Base-by-base conservation (phyloP, 2,797 vertebrate species). In the Bryconaethiops microstoma region DNA sequence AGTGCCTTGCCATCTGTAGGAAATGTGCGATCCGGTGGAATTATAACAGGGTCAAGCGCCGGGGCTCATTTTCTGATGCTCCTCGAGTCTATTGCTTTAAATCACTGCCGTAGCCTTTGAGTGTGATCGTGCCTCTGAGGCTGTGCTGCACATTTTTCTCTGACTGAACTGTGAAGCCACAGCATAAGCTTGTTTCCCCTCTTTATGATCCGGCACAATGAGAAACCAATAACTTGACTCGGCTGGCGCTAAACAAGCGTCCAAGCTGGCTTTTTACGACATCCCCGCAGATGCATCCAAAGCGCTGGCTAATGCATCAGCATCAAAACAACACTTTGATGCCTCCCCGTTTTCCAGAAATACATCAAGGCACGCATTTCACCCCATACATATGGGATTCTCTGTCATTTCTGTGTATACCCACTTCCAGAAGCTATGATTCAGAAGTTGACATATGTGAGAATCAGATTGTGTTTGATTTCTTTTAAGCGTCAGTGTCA, bases 221-320 rank as follows among this genome's bases (percentile, higher is more conserved):
- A 92, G 89, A 86, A 90, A 75, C 86, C 87, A 87, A 82, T 88
- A 87, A 91, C 90, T 86, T 83, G 64, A 75, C 79, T 74, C 59
- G 74, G 81, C 65, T 70, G 80, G 80, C 79, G 78, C 67, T 80
- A 88, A 82, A 84, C 35, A 84, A 87, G 85, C 13, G 74, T 80
- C 67, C 64, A 42, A 79, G 86, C 86, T 85, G 82, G 76, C 78
- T 76, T 83, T 74, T 84, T 79, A 68, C 35, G 88, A 83, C 80
- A 69, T 86, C 87, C 83, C 87, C 89, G 88, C 84, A 89, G 87
- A 91, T 86, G 86, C 87, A 89, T 89, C 87, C 84, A 84, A 62
- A 62, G 68, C 81, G 79, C 39, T 55, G 60, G 83, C 87, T 79
- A 62, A 81, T 82, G 57, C 67, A 81, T 91, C 57, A 84, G 88